Evolutionary conservation across 2,797 vertebrate species (phyloP), one percentile per base, ranked within the genome.

Genomic region (Eremophila alpestris): DNA sequence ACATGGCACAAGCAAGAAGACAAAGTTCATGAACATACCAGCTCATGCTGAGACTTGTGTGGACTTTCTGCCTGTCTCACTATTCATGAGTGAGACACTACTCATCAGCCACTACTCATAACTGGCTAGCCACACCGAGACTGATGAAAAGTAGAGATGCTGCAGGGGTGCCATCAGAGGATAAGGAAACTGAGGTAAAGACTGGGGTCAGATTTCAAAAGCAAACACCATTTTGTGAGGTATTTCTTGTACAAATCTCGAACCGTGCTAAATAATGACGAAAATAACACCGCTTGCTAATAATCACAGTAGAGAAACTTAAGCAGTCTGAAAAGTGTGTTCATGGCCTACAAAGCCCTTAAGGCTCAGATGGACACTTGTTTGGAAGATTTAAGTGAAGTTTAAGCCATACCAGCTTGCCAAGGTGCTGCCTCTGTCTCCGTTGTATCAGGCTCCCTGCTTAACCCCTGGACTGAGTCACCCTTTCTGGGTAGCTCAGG

Each of bases 11-110:
- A 75, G n/a, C 9, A 46, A 51, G 30, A 71, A 30, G 43, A 60
- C 46, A 71, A 83, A 62, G 20, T 5, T 19, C 9, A 15, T 19
- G 26, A 89, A 20, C 0, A 0, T 5, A 41, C 1, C 13, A 65
- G 15, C 8, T 36, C 24, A 4, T 19, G 18, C 17, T 0, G 0
- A 22, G 32, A 27, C 14, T 30, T 27, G 6, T 34, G 29, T 17
- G 5, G n/a, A n/a, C 2, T 30, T 82, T 29, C 55, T 75, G 27
- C 26, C 32, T 49, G 14, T 32, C 21, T 38, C 38, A 38, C 38
- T 38, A 38, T 11, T 11, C 38, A 38, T 38, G 38, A 38, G 38
- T 11, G 38, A 38, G 38, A 38, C 38, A 38, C 38, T 38, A 38
- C 11, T 41, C 40, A 45, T 29, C 64, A 79, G 43, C 18, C 24